Base-by-base conservation (phyloP, 2,113 vertebrate species). In the Stomatorhinus ivindoensis region DNA sequence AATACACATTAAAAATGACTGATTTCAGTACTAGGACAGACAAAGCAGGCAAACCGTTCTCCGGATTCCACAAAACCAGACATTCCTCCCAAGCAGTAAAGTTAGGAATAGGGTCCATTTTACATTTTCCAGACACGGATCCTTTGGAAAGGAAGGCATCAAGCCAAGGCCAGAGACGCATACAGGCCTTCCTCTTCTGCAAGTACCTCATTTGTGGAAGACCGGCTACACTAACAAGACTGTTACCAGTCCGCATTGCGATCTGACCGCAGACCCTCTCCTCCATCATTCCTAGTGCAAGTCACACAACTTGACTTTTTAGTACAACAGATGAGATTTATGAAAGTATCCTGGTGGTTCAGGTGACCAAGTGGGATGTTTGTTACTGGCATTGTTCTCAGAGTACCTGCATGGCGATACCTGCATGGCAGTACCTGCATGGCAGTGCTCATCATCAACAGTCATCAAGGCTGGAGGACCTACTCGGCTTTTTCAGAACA, bases 81-180 rank as follows among this genome's bases (percentile, higher is more conserved):
- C 47, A 51, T 86, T 86, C 84, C 84, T 86, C n/a, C 47, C n/a
- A 87, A 19, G 27, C 85, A 39, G 50, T 53, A 53, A 87, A 55
- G 50, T 55, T 31, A 9, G n/a, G 13, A 51, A 42, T 39, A 55
- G 47, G 17, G 50, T 13, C 1, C 9, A 53, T 53, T 35, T 53
- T 87, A 87, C 4, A 53, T 39, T 87, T 87, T 87, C 50, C 48
- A 55, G 85, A 87, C n/a, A 47, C 50, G 1, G 24, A 10, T 87
- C 85, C 13, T 39, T 87, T 6, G 15, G 50, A 87, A 84, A 55
- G 50, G 85, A 53, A 39, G 31, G 27, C n/a, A 53, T 35, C 13
- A 53, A 47, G 44, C 76, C 44, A 6, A 8, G 21, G 3, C 10
- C 27, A 17, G 10, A 47, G 24, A 50, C 48, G 51, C 48, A 86